Evolutionary conservation across 1,140 invertebrate genomes (phyloP).

Genomic region (Metopolophium dirhodum): DNA sequence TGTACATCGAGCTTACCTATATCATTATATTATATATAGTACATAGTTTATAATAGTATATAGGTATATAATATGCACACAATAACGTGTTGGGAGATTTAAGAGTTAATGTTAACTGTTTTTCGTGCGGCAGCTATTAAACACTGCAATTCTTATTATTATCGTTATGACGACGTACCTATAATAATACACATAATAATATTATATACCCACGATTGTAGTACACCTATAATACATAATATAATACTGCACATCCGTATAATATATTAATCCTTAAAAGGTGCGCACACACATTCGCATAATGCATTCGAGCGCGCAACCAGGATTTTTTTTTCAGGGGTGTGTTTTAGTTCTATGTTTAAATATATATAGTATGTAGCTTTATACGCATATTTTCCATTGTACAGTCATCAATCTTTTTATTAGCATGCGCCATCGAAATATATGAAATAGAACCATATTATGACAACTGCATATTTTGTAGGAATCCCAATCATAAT

Average conservation of each 20-base stretch:
- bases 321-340: not conserved
- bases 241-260: not conserved
- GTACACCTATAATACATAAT: not conserved
- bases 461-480: too few relatives aligned
- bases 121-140: conserved; percentile 5
- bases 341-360: too few relatives aligned
- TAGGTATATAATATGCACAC: too few relatives aligned
- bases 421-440: too few relatives aligned
- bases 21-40: not conserved
- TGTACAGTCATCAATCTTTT: too few relatives aligned
- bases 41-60: not conserved
- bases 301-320: not conserved
- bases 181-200: not conserved
- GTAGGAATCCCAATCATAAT: too few relatives aligned
- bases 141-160: not conserved
- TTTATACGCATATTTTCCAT: too few relatives aligned
- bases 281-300: not conserved
- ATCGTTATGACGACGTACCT: not conserved
- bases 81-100: not conserved
- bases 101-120: not conserved
- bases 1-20: too few relatives aligned
- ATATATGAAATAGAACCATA: too few relatives aligned
- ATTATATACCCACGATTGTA: not conserved
- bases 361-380: too few relatives aligned
- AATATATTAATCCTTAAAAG: not conserved